These are phyloP conservation scores for Actinia tenebrosa DNA, from an alignment of 64 coral and sea anemone species.

Conservation along the genomic window DNA sequence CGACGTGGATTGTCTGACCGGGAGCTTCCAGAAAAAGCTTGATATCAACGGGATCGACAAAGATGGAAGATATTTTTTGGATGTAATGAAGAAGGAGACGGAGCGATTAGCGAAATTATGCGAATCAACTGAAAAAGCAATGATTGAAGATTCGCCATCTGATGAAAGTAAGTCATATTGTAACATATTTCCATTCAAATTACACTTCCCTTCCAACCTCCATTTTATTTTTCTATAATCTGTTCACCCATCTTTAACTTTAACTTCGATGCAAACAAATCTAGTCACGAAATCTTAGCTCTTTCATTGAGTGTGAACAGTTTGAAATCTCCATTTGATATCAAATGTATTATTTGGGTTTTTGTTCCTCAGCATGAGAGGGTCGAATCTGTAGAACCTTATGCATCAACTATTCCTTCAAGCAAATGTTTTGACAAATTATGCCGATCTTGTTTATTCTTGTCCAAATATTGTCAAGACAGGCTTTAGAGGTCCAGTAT, in stretches of 20 bases:
- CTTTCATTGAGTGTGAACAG: background rate
- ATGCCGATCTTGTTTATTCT: background rate
- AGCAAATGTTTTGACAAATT: background rate
- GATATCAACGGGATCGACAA: slow-evolving; percentile 41
- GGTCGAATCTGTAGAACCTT: background rate
- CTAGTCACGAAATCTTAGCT: background rate
- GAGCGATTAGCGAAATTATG: slow-evolving; percentile 51
- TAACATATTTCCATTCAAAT: background rate
- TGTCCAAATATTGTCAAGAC: background rate
- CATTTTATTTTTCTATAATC: background rate
- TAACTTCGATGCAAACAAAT: background rate
- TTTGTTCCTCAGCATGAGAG: background rate
- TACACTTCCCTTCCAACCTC: background rate
- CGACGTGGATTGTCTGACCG: slow-evolving; percentile 45
- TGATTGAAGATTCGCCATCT: slow-evolving; percentile 28
- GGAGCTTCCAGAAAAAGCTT: slow-evolving; percentile 52
- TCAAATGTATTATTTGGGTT: background rate
- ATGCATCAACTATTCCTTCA: background rate
- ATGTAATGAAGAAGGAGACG: slow-evolving; percentile 43
- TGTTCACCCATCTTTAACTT: background rate
- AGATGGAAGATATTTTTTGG: slow-evolving; percentile 57
- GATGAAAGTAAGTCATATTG: slow-evolving; percentile 38
- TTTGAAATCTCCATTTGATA: background rate
- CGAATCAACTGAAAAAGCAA: slow-evolving; percentile 41
- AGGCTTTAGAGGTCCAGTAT: background rate